phyloP scores from a whole-genome alignment of 2,888 invertebrate genomes.

The Drosophila limbata region DNA sequence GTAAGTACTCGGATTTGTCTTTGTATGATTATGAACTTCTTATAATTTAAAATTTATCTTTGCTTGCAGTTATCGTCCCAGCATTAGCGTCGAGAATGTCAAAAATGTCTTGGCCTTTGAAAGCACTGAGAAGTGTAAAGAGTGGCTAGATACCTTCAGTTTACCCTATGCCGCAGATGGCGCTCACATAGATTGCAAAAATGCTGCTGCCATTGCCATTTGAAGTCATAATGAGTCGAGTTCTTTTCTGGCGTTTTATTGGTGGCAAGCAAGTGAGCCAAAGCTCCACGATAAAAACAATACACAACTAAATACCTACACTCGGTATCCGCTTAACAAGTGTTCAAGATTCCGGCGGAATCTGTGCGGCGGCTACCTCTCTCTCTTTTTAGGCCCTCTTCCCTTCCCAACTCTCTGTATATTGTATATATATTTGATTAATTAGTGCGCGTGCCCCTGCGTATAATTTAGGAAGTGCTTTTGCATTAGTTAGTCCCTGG shows the following conservation, averaged over 20 bases:
- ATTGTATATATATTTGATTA: constrained; percentile 19
- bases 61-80: constrained; percentile 95
- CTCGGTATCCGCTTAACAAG: constrained; percentile 30
- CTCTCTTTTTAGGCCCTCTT: constrained; percentile 1
- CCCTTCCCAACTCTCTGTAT: constrained; percentile 26
- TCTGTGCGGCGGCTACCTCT: constrained; percentile 29
- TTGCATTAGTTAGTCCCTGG: not conserved
- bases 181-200: constrained; percentile 95
- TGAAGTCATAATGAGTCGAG: constrained; percentile 48
- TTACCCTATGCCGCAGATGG: constrained; percentile 89
- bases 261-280: constrained; percentile 9
- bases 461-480: constrained; percentile 19
- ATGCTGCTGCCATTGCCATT: constrained; percentile 82
- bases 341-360: constrained; percentile 20
- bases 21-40: not conserved
- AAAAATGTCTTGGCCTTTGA: constrained; percentile 95
- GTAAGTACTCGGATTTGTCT: constrained; percentile 88
- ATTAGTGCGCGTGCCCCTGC: constrained; percentile 48
- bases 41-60: constrained; percentile 6
- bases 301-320: constrained; percentile 17
- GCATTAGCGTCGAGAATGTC: constrained; percentile 94
- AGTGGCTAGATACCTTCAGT: constrained; percentile 94
- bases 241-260: constrained; percentile 18
- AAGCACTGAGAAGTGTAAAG: constrained; percentile 92
- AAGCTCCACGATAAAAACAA: constrained; percentile 18